A percentile compares a stretch with the other conserved stretches of the same genome.
phyloP scores from a whole-genome alignment of 1,140 invertebrate genomes.

The Metopolophium dirhodum region DNA sequence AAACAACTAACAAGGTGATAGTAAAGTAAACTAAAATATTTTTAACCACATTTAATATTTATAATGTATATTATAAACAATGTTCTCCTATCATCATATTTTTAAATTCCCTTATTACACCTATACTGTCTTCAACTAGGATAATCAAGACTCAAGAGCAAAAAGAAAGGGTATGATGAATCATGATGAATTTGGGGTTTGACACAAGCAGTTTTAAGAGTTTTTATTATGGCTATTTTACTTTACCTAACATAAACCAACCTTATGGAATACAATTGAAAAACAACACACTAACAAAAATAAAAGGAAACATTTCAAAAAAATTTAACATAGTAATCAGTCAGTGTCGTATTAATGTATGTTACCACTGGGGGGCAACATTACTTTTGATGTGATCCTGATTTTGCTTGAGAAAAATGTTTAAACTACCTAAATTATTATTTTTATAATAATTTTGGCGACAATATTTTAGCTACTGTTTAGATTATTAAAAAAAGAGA shows the following conservation, averaged over 20 bases:
- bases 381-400: not conserved
- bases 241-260: not conserved
- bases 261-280: not conserved
- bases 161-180: not conserved
- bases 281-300: not conserved
- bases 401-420: not conserved
- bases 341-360: not conserved
- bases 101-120: not conserved
- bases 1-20: not conserved
- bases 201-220: not conserved
- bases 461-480: not conserved
- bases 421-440: not conserved
- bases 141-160: not conserved
- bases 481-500: not conserved
- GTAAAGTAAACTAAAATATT: not conserved
- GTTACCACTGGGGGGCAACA: not conserved
- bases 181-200: conserved; percentile 1
- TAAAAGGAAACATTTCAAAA: not conserved
- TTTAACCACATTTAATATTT: not conserved
- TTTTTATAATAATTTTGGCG: not conserved
- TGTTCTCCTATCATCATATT: not conserved
- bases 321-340: conserved; percentile 1
- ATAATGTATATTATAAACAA: not conserved
- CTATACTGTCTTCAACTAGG: not conserved
- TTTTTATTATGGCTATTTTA: not conserved